Evolutionary conservation across 2,797 vertebrate genomes (phyloP).

Genomic region (Cichlasoma orientale): DNA sequence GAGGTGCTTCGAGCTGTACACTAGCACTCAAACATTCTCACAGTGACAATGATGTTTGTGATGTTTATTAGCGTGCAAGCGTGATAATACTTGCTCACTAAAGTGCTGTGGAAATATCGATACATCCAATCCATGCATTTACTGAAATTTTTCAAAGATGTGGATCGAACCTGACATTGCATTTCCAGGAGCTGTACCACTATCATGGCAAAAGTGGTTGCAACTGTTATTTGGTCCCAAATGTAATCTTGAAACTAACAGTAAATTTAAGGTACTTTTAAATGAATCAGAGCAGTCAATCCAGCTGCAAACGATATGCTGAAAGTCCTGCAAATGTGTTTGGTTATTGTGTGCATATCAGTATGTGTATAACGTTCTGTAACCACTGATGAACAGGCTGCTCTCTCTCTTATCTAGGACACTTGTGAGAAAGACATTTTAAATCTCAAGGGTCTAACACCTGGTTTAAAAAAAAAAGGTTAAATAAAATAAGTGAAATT

Average conservation of each 20-base stretch:
- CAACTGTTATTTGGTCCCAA: not conserved
- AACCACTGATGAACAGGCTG: not conserved
- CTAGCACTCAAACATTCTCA: not conserved
- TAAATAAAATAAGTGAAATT: not conserved
- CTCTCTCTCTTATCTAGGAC: not conserved
- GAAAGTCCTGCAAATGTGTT: too few species aligned
- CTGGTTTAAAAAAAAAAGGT: not conserved
- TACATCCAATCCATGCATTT: too few species aligned
- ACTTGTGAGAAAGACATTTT: not conserved
- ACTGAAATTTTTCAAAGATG: not conserved
- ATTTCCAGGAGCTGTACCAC: too few species aligned
- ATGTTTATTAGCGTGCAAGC: not conserved
- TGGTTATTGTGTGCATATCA: not conserved
- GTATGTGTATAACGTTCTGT: not conserved
- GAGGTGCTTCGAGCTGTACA: not conserved
- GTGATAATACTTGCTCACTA: not conserved
- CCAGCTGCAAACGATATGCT: not conserved
- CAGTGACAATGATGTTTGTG: not conserved
- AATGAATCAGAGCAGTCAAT: not conserved
- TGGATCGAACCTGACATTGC: not conserved
- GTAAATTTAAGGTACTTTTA: not conserved
- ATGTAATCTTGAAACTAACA: not conserved
- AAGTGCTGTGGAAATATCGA: not conserved
- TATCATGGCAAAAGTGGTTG: not conserved
- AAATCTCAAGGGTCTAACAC: not conserved